phyloP scores from a whole-genome alignment of 2,888 invertebrate genomes.

The Eurytoma californica region DNA sequence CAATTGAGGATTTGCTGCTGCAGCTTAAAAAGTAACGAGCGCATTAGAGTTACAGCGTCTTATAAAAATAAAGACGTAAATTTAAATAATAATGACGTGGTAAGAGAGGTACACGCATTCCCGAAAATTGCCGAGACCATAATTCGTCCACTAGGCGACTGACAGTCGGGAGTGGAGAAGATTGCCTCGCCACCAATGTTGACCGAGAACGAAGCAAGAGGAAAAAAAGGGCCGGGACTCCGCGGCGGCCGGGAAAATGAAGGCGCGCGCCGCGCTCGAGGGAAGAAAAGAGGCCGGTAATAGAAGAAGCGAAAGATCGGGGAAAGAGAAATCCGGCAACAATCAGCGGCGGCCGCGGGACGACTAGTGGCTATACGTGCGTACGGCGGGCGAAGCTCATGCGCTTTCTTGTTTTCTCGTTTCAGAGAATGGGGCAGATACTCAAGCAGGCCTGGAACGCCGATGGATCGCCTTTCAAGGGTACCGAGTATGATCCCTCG shows the following conservation, averaged over 20 bases:
- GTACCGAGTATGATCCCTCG: conserved; percentile 88
- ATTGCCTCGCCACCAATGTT: not conserved
- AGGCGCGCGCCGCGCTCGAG: not conserved
- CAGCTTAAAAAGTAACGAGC: no score
- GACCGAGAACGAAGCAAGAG: not conserved
- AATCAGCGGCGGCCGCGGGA: conserved; percentile 17
- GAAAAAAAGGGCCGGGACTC: not conserved
- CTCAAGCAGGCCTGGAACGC: conserved; percentile 89
- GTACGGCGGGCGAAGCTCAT: not conserved
- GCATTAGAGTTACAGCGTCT: no score
- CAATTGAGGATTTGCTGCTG: no score
- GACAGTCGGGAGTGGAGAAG: not conserved
- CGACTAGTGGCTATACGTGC: not conserved
- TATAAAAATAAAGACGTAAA: no score
- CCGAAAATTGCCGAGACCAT: no score
- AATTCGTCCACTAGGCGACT: no score
- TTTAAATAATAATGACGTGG: no score
- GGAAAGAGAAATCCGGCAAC: conserved; percentile 44
- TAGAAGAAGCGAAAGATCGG: conserved; percentile 33
- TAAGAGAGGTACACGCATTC: no score
- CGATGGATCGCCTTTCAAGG: conserved; percentile 91
- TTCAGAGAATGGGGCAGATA: conserved; percentile 79
- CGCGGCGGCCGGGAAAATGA: not conserved
- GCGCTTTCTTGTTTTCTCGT: conserved; percentile 44
- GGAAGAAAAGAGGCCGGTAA: no score